Percentiles rank a stretch among this genome's conserved stretches.
Conservation (phyloP, 2,113 vertebrate species). For the Fregata magnificens region DNA sequence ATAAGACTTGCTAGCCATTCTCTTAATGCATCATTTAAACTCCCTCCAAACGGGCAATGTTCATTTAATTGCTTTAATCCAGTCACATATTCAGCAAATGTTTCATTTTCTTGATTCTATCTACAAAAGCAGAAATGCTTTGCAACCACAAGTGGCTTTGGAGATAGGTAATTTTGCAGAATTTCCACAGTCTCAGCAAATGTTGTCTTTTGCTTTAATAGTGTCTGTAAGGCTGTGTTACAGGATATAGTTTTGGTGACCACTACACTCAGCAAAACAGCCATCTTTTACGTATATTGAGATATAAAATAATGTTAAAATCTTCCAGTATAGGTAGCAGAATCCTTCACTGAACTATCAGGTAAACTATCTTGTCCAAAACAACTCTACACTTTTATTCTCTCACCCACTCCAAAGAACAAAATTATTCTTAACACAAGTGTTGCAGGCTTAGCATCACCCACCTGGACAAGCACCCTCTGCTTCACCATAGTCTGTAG, state of each 20-base stretch:
- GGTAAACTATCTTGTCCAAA: background rate
- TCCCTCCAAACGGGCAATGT: background rate
- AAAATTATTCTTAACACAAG: background rate
- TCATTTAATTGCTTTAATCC: conserved; percentile 6
- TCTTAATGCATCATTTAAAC: conserved; percentile 2
- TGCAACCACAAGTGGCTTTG: background rate
- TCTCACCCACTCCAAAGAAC: background rate
- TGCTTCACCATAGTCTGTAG: background rate
- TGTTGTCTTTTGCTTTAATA: background rate
- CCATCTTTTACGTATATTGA: background rate
- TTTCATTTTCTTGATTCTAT: conserved; percentile 12
- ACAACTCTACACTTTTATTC: background rate
- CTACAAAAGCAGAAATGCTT: conserved; percentile 1
- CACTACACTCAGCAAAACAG: background rate
- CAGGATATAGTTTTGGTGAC: background rate
- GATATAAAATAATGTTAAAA: background rate
- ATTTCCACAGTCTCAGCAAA: background rate
- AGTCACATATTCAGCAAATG: background rate
- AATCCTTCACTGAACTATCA: background rate
- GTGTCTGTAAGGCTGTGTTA: background rate
- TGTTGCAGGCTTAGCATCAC: background rate
- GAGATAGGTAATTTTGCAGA: background rate
- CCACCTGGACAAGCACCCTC: background rate
- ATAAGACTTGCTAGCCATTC: background rate
- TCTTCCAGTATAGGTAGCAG: background rate